Evolutionary conservation across 1,140 invertebrate species (phyloP).

Genomic region (Tetramorium alpestre): DNA sequence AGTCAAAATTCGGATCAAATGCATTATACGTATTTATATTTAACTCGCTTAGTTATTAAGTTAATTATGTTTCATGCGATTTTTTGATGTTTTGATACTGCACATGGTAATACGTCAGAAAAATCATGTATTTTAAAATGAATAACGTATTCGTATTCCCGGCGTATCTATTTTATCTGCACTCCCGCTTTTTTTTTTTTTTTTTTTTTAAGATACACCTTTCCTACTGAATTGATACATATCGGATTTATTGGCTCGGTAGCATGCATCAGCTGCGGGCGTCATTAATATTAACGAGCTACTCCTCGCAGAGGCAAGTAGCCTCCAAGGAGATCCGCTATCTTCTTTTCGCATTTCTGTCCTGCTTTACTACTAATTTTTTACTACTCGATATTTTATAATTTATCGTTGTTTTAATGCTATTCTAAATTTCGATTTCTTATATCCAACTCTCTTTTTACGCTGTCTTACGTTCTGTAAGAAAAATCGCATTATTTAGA

Average conservation of each 20-base stretch:
- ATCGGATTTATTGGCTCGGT: slow-evolving; percentile 9
- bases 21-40: neutral
- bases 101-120: neutral
- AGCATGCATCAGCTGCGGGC: neutral
- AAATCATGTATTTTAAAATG: neutral
- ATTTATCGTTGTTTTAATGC: neutral
- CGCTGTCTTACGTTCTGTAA: too few relatives aligned
- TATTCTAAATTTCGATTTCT: neutral
- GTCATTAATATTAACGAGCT: slow-evolving; percentile 43
- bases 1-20: neutral
- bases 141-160: neutral
- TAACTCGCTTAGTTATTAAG: too few relatives aligned
- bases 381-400: neutral
- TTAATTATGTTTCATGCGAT: neutral
- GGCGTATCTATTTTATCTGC: neutral
- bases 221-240: neutral
- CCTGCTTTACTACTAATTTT: neutral
- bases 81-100: neutral
- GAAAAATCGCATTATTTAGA: too few relatives aligned
- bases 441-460: too few relatives aligned
- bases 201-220: neutral
- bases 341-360: neutral
- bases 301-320: neutral
- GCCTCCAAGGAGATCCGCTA: neutral
- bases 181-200: neutral